Evolutionary conservation across 2,797 vertebrate genomes (phyloP).

Genomic region (Rhinogobio ventralis): DNA sequence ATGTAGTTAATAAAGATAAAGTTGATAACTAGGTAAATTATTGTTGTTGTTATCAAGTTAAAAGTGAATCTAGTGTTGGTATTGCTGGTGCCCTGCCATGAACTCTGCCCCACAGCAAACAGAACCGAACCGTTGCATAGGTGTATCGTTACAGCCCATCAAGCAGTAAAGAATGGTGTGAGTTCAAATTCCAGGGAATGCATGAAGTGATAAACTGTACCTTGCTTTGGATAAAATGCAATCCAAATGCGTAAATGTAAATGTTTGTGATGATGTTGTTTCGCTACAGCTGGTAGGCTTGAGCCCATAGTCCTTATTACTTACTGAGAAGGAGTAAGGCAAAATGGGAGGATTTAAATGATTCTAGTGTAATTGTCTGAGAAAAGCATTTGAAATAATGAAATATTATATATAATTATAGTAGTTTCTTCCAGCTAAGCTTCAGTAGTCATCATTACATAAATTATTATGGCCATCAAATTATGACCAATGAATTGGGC

Average conservation of each 20-base stretch:
- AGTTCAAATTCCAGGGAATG: background rate
- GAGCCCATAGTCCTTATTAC: conserved; percentile 38
- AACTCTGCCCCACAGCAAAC: no score
- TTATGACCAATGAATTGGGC: conserved; percentile 1
- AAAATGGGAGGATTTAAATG: conserved; percentile 34
- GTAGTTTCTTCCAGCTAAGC: conserved; percentile 27
- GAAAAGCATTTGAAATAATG: conserved; percentile 44
- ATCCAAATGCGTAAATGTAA: background rate
- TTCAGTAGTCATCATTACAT: background rate
- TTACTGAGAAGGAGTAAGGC: conserved; percentile 24
- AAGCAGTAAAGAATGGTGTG: background rate
- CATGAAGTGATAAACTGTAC: background rate
- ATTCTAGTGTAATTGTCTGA: conserved; percentile 50
- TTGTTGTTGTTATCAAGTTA: no score
- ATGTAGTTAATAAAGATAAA: no score
- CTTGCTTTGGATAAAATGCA: background rate
- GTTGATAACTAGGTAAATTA: no score
- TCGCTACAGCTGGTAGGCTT: background rate
- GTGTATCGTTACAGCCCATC: no score
- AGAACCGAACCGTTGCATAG: no score
- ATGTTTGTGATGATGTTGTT: conserved; percentile 11
- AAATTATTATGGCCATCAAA: background rate
- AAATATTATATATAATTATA: conserved; percentile 43
- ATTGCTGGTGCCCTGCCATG: no score
- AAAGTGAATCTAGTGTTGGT: no score